These are phyloP conservation scores for Sanderia malayensis DNA, from an alignment of 30 jellyfish, hydroid and myxozoan species.

Conservation along the genomic window DNA sequence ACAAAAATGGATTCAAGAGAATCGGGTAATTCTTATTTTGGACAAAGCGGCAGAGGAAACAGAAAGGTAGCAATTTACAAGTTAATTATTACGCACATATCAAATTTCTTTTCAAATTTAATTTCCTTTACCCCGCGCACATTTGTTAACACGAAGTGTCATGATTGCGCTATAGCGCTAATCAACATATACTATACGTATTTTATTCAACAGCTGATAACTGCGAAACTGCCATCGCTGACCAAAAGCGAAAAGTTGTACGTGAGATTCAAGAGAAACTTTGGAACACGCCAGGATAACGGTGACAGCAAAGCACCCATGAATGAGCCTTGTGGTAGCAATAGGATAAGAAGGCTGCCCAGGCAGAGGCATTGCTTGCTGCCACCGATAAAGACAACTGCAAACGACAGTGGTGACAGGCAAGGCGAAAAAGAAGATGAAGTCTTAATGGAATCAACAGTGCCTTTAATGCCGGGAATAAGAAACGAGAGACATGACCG, in stretches of 20 bases:
- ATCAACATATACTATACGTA: too few relatives aligned
- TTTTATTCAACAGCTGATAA: neutral
- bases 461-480: neutral
- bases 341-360: neutral
- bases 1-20: neutral
- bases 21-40: neutral
- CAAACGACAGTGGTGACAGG: neutral
- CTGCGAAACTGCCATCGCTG: neutral
- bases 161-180: too few relatives aligned
- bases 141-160: too few relatives aligned
- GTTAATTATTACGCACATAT: too few relatives aligned
- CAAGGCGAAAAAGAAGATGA: neutral
- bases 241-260: neutral
- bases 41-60: neutral
- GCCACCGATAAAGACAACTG: neutral
- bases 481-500: neutral
- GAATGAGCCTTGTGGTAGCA: neutral
- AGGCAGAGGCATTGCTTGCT: neutral
- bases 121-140: too few relatives aligned
- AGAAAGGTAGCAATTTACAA: neutral
- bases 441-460: neutral
- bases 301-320: neutral
- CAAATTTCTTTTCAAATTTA: too few relatives aligned
- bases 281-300: neutral
- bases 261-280: neutral